A percentile compares a stretch with the other conserved stretches of the same genome.
Conservation (phyloP, 2,113 vertebrate species). For the Psittacula cyanocephala region DNA sequence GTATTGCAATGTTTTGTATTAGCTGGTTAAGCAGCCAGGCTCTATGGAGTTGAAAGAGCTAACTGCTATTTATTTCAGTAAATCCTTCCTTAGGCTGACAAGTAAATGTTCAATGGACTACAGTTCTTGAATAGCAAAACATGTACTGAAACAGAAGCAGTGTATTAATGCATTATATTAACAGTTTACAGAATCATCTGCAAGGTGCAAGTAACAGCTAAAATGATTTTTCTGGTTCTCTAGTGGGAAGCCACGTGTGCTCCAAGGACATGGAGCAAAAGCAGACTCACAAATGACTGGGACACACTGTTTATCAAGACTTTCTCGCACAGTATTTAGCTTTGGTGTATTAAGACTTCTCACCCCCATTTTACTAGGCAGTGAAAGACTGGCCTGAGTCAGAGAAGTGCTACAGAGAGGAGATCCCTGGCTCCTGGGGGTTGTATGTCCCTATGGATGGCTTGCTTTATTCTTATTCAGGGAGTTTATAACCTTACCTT, state of each 20-base stretch:
- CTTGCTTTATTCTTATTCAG: neutral
- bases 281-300: neutral
- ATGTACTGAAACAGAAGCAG: rapidly evolving
- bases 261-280: neutral
- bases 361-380: neutral
- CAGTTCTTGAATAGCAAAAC: neutral
- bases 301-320: neutral
- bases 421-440: neutral
- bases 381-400: neutral
- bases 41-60: neutral
- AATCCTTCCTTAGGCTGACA: neutral
- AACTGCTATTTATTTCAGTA: neutral
- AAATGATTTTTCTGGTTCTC: neutral
- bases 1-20: neutral
- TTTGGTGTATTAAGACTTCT: neutral
- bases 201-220: neutral
- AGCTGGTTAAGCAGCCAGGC: neutral
- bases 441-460: rapidly evolving
- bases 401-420: neutral
- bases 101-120: neutral
- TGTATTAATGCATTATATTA: neutral
- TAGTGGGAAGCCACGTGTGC: neutral
- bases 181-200: neutral
- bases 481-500: neutral
- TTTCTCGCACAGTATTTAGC: neutral